These are phyloP conservation scores for Synergus gifuensis DNA, from an alignment of 2,888 invertebrate genomes.

Conservation along the genomic window DNA sequence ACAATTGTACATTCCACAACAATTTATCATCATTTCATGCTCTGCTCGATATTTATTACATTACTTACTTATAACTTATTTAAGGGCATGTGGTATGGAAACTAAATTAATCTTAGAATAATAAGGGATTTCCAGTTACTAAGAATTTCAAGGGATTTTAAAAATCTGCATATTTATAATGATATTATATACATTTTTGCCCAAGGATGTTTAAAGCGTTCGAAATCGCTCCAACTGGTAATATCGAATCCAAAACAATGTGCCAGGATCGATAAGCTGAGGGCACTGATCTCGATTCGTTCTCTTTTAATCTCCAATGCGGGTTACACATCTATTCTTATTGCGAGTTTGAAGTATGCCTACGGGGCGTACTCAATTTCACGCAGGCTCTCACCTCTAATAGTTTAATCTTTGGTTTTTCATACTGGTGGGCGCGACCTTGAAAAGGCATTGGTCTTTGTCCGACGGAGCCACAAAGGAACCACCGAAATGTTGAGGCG, in stretches of 20 bases:
- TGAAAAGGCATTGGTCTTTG: slow-evolving; percentile 41
- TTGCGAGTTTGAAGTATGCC: slow-evolving; percentile 8
- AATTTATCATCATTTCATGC: neutral
- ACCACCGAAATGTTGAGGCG: slow-evolving; percentile 31
- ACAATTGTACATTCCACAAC: neutral
- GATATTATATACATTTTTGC: neutral
- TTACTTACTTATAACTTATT: too few relatives aligned
- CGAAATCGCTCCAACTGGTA: slow-evolving; percentile 6
- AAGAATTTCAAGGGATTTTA: too few relatives aligned
- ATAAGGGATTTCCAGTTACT: too few relatives aligned
- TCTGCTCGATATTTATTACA: neutral
- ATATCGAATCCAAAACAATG: slow-evolving; percentile 28
- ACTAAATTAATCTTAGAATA: too few relatives aligned
- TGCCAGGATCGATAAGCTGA: slow-evolving; percentile 24
- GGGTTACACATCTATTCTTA: slow-evolving; percentile 34
- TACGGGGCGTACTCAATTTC: slow-evolving; percentile 39
- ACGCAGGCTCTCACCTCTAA: slow-evolving; percentile 37
- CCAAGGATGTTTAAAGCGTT: slow-evolving; percentile 13
- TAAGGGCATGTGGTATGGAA: too few relatives aligned
- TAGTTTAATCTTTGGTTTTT: slow-evolving; percentile 34
- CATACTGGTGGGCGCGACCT: slow-evolving; percentile 33
- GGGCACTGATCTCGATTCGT: slow-evolving; percentile 37
- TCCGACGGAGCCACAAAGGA: slow-evolving; percentile 17
- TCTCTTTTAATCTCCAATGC: slow-evolving; percentile 29
- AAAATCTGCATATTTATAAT: neutral